A percentile compares a stretch with the other conserved stretches of the same genome.
phyloP scores from a whole-genome alignment of 1,140 invertebrate species.

The Lordiphosa clarofinis region DNA sequence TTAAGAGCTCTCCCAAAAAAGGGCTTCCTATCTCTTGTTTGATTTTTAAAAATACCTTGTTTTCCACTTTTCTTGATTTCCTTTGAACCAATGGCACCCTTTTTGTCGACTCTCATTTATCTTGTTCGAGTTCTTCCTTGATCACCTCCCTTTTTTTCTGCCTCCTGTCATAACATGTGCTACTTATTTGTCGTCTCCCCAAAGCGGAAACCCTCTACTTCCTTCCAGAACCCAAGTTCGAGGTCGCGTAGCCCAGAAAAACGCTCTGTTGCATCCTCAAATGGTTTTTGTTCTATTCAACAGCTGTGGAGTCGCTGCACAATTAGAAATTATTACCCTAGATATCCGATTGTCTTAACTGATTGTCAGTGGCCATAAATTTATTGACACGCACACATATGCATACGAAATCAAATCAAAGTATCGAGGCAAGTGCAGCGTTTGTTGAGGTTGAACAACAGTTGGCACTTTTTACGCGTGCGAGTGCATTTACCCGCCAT shows the following conservation, averaged over 20 bases:
- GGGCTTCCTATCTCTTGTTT: too few species aligned
- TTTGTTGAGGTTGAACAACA: slow-evolving; percentile 41
- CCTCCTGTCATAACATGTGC: slow-evolving; percentile 31
- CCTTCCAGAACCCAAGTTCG: slow-evolving; percentile 26
- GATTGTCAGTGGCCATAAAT: slow-evolving; percentile 73
- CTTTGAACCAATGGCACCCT: not conserved
- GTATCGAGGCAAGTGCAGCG: slow-evolving; percentile 21
- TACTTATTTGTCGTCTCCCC: slow-evolving; percentile 31
- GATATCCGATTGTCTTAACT: slow-evolving; percentile 76
- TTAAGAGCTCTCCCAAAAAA: too few species aligned
- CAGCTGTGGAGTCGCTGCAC: slow-evolving; percentile 42
- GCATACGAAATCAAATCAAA: slow-evolving; percentile 62
- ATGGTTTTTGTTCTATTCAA: slow-evolving; percentile 18
- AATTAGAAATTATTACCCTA: slow-evolving; percentile 77
- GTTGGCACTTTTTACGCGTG: slow-evolving; percentile 48
- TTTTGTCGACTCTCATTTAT: slow-evolving; percentile 12
- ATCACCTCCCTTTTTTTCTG: slow-evolving; percentile 1
- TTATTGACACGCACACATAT: slow-evolving; percentile 45
- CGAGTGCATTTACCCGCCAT: slow-evolving; percentile 15
- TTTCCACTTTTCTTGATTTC: slow-evolving; percentile 1
- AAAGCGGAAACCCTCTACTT: slow-evolving; percentile 39
- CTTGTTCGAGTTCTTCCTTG: slow-evolving; percentile 9
- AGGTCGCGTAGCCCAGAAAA: slow-evolving; percentile 38
- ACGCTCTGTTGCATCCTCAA: slow-evolving; percentile 55
- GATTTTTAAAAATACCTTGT: too few species aligned